Conservation (phyloP, 30 jellyfish, hydroid and myxozoan genomes). For the Turritopsis rubra region DNA sequence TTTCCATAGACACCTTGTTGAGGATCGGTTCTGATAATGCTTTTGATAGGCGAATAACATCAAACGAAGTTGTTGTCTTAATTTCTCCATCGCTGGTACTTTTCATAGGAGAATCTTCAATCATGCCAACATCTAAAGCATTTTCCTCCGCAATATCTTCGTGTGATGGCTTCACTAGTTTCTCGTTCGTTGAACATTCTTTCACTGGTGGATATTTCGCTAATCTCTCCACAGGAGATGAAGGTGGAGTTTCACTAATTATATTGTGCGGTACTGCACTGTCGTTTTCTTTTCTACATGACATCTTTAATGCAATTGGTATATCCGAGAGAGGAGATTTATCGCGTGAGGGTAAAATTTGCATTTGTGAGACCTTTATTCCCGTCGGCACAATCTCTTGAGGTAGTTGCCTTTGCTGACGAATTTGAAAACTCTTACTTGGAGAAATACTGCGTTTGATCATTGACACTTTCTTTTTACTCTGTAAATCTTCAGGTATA, state of each 20-base stretch:
- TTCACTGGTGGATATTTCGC: neutral
- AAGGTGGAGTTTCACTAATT: constrained; percentile 1
- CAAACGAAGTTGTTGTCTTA: neutral
- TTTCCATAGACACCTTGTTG: neutral
- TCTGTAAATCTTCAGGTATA: neutral
- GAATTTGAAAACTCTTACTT: neutral
- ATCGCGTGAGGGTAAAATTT: neutral
- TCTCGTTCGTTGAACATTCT: neutral
- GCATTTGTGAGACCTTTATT: neutral
- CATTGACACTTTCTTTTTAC: neutral
- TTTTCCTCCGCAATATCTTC: neutral
- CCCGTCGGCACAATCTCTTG: neutral
- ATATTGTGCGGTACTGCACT: neutral
- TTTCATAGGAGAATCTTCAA: neutral
- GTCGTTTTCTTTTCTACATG: too few species aligned
- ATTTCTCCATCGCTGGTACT: neutral
- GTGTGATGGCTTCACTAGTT: neutral
- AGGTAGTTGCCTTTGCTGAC: neutral
- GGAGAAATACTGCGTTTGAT: neutral
- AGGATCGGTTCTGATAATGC: neutral
- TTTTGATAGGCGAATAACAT: neutral
- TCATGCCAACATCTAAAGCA: too few species aligned
- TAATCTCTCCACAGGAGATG: neutral
- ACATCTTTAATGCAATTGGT: too few species aligned
- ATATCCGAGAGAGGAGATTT: neutral